Conservation (phyloP, 2,797 vertebrate genomes). For the Gouania willdenowi region DNA sequence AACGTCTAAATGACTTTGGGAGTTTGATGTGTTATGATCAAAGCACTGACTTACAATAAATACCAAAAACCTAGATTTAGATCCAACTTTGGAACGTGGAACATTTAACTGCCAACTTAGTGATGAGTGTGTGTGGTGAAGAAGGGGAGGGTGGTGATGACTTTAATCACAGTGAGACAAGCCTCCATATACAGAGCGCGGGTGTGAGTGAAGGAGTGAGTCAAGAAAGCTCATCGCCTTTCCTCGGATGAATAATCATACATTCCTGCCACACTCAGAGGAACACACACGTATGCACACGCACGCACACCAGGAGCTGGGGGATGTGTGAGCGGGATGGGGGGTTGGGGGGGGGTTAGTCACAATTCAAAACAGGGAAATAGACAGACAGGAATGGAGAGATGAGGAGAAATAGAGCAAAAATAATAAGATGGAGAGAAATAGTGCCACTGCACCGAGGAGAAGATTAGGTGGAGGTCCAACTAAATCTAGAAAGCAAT, state of each 20-base stretch:
- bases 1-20: conserved; percentile 6
- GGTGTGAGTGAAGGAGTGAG: background rate
- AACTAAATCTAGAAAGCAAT: conserved; percentile 49
- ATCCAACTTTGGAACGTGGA: conserved; percentile 2
- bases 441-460: conserved; percentile 29
- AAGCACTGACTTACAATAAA: conserved; percentile 2
- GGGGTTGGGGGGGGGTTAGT: too few relatives aligned
- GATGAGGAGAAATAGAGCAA: conserved; percentile 54
- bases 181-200: conserved; percentile 43
- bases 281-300: background rate
- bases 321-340: too few relatives aligned
- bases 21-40: conserved; percentile 21
- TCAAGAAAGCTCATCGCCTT: conserved; percentile 18
- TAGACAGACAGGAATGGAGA: conserved; percentile 20
- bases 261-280: conserved; percentile 31
- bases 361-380: conserved; percentile 28
- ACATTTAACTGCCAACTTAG: conserved; percentile 9
- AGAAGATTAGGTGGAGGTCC: conserved; percentile 47
- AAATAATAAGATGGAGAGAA: conserved; percentile 54
- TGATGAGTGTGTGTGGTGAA: conserved; percentile 5
- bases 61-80: too few relatives aligned
- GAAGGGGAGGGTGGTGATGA: conserved; percentile 36
- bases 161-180: conserved; percentile 55
- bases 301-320: background rate
- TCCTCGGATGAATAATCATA: conserved; percentile 52